Percentiles rank a stretch among this genome's conserved stretches.
Evolutionary conservation across 2,888 invertebrate genomes (phyloP).

Genomic region (Trichacis sp.): DNA sequence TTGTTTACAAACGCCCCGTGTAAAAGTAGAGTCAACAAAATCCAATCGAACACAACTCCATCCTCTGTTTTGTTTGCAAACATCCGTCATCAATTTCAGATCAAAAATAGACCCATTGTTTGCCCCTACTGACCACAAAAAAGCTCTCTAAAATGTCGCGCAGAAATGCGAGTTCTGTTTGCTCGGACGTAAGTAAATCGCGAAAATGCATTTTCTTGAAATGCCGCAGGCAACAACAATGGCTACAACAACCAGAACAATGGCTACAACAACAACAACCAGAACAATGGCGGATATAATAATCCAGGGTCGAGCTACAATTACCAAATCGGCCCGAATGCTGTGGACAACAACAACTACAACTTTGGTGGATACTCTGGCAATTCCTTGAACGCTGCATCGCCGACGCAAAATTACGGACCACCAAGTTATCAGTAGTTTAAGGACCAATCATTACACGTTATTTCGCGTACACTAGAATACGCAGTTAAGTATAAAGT

Average conservation of each 20-base stretch:
- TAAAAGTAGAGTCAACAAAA: not conserved
- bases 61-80: not conserved
- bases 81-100: not conserved
- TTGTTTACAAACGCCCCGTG: not conserved
- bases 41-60: not conserved
- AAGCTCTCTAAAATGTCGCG: no score
- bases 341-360: conserved; percentile 54
- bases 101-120: not conserved
- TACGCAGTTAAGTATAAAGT: no score
- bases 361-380: conserved; percentile 50
- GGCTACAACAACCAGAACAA: conserved; percentile 55
- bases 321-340: conserved; percentile 56
- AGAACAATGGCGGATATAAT: conserved; percentile 43
- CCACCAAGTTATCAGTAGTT: conserved; percentile 50
- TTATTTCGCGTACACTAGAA: no score
- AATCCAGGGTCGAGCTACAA: conserved; percentile 51
- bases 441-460: no score
- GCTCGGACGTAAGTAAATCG: conserved; percentile 17
- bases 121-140: no score
- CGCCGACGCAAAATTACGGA: conserved; percentile 59
- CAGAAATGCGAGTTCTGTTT: conserved; percentile 10
- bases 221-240: no score
- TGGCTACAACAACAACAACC: conserved; percentile 57
- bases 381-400: conserved; percentile 51
- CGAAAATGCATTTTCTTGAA: no score